Evolutionary conservation across 2,888 invertebrate genomes (phyloP).

Genomic region (Machimus atricapillus): DNA sequence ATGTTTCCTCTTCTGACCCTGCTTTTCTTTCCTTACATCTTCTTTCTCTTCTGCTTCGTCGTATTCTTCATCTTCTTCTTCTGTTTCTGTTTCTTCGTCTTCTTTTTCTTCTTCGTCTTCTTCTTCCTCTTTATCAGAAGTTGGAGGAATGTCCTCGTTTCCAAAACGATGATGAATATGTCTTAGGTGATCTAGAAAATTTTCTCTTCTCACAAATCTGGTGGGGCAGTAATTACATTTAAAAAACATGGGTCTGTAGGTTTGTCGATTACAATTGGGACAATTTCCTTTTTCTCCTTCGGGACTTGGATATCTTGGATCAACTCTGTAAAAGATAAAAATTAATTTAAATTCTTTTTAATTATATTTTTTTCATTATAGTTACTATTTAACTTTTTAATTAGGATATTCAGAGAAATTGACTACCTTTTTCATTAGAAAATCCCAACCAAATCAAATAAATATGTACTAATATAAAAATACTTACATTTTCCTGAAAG

Average conservation of each 20-base stretch:
- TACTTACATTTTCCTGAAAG: conserved; percentile 64
- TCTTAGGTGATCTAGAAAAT: background rate
- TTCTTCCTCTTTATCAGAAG: background rate
- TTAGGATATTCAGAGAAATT: no score
- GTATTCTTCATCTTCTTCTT: no score
- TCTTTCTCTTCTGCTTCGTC: no score
- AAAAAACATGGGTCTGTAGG: background rate
- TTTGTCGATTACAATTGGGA: background rate
- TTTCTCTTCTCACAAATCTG: background rate
- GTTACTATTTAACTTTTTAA: no score
- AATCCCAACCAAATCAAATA: no score
- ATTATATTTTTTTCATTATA: no score
- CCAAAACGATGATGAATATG: background rate
- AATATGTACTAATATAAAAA: background rate
- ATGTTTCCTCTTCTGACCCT: no score
- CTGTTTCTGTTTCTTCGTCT: background rate
- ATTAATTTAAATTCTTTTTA: background rate
- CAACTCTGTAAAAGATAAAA: background rate
- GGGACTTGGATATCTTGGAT: background rate
- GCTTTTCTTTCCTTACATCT: no score
- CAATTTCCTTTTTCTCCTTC: background rate
- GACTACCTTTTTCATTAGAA: no score
- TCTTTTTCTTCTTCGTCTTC: no score
- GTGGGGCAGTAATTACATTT: background rate
- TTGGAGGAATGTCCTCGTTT: background rate